A percentile compares a stretch with the other conserved stretches of the same genome.
Conservation (phyloP, 2,797 vertebrate genomes). For the Falco peregrinus region DNA sequence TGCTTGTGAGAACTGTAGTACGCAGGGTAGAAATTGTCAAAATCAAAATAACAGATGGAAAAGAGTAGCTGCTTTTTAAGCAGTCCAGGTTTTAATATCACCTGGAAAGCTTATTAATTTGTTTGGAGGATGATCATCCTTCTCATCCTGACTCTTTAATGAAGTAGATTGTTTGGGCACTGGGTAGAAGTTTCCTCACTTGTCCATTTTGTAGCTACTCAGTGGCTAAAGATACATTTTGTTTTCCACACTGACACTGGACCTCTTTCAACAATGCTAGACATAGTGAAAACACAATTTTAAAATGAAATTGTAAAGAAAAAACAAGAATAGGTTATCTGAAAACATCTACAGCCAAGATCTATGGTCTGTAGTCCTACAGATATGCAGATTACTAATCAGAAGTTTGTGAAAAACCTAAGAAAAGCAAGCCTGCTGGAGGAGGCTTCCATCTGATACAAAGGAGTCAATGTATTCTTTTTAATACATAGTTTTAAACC, state of each 20-base stretch:
- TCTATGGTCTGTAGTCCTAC: neutral
- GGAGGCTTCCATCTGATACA: neutral
- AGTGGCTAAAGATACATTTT: neutral
- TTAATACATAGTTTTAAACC: neutral
- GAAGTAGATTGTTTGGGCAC: neutral
- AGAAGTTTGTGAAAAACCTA: neutral
- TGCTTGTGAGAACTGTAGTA: neutral
- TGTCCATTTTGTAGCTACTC: neutral
- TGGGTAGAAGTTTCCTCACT: neutral
- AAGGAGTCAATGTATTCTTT: neutral
- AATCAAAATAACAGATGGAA: neutral
- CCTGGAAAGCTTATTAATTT: neutral
- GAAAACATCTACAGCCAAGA: neutral
- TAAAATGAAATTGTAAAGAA: neutral
- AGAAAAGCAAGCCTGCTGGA: neutral
- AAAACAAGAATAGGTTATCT: neutral
- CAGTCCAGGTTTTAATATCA: neutral
- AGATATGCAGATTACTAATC: neutral
- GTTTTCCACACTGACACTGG: neutral
- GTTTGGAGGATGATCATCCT: neutral
- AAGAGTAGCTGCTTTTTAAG: neutral
- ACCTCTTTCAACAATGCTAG: neutral
- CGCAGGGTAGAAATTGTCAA: neutral
- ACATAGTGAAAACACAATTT: neutral
- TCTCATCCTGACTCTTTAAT: neutral